Base-by-base conservation (phyloP, 2,113 vertebrate genomes). In the Lamprotornis superbus region DNA sequence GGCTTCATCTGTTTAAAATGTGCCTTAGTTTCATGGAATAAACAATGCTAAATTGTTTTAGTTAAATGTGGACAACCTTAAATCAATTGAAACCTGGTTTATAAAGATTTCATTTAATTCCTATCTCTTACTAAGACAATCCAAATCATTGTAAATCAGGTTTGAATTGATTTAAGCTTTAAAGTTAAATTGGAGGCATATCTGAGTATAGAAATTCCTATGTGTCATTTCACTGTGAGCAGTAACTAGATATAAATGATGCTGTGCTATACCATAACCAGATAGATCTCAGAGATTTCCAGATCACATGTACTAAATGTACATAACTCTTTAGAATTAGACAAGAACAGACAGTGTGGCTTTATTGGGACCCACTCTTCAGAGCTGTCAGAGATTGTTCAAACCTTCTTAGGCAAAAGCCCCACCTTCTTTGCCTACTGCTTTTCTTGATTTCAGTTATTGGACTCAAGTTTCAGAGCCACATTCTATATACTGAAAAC, bases 101-200 rank as follows among this genome's bases (percentile, higher is more conserved):
- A 93, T 55, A 95, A 95, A 50, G 93, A 96, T 92, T 92, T 92
- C 28, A 31, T 93, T 96, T 94, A 95, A 95, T 78, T 90, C 33
- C 57, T 77, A n/a, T 83, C 80, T 89, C 69, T 96, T 90, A 86
- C 42, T 50, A 44, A 94, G 93, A 81, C 69, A 90, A 89, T 56
- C 37, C 46, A 95, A 95, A 94, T 93, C 27, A 0, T 44, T 95
- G 74, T 61, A 94, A 94, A 94, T 44, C n/a, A 69, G 53, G 14
- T 97, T 97, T 96, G 27, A 89, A 95, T 96, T 89, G 95, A 96
- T 94, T 96, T 92, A 89, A 96, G 37, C 86, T 97, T 96, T 96
- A 92, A 92, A 96, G 83, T 90, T 94, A 89, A 95, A 96, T 25
- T 89, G 92, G 60, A 88, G 49, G 65, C 44, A 82, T 89, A 92